These are phyloP conservation scores for Apodemia duryi DNA, from an alignment of 2,888 invertebrate genomes.

Conservation along the genomic window DNA sequence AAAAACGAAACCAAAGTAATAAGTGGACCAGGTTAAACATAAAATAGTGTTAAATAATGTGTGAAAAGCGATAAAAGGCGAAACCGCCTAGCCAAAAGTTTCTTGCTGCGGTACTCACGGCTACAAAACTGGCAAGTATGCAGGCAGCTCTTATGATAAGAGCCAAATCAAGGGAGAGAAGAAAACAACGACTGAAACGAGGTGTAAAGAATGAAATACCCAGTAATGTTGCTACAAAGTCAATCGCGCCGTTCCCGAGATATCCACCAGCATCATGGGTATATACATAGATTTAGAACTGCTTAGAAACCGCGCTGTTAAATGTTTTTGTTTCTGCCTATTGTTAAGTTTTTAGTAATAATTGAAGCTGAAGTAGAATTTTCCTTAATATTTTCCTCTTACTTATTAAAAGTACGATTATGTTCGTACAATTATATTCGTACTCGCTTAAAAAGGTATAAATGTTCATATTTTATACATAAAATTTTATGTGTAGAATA, in stretches of 20 bases:
- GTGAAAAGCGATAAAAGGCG: conserved; percentile 15
- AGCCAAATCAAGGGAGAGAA: conserved; percentile 92
- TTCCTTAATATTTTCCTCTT: not conserved
- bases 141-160: conserved; percentile 96
- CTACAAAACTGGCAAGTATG: conserved; percentile 85
- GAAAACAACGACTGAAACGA: conserved; percentile 86
- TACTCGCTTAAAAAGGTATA: too few species aligned
- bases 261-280: conserved; percentile 90
- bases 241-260: conserved; percentile 92
- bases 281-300: conserved; percentile 47
- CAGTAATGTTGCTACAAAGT: conserved; percentile 92
- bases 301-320: conserved; percentile 16
- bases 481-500: not conserved
- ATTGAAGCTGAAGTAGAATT: not conserved
- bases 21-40: conserved; percentile 4
- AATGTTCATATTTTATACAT: too few species aligned
- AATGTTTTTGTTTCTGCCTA: not conserved
- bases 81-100: conserved; percentile 39
- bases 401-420: too few species aligned
- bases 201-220: conserved; percentile 89
- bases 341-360: not conserved
- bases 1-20: not conserved
- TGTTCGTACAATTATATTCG: too few species aligned
- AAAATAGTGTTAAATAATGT: not conserved
- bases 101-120: conserved; percentile 48